Percentiles rank a stretch among this genome's conserved stretches.
These are phyloP conservation scores for Centropyge bicolor DNA, from an alignment of 2,797 vertebrate genomes.

Conservation along the genomic window DNA sequence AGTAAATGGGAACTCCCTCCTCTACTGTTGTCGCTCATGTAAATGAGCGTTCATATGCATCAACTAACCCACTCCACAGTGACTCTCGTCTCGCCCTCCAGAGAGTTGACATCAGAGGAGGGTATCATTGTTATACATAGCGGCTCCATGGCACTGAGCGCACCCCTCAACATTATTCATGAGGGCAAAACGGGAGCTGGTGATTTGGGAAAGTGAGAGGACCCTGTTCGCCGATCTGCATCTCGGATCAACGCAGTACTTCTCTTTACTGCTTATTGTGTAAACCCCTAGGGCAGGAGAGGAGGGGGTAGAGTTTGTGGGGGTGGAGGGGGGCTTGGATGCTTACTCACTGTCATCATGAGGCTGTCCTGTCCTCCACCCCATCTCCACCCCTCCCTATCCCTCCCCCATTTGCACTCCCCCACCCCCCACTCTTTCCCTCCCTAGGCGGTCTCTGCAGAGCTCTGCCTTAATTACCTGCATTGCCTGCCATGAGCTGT, in stretches of 20 bases:
- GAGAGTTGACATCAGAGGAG: conserved; percentile 81
- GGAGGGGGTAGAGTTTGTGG: conserved; percentile 41
- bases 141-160: conserved; percentile 66
- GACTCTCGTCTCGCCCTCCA: conserved; percentile 69
- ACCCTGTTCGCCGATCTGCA: conserved; percentile 63
- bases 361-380: conserved; percentile 67
- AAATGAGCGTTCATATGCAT: conserved; percentile 80
- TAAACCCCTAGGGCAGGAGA: conserved; percentile 73
- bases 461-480: conserved; percentile 84
- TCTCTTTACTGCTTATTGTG: conserved; percentile 70
- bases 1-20: conserved; percentile 47
- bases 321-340: conserved; percentile 40
- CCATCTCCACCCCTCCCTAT: conserved; percentile 43
- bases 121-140: conserved; percentile 83
- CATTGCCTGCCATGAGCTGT: conserved; percentile 77
- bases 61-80: conserved; percentile 68
- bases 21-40: conserved; percentile 62
- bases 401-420: conserved; percentile 33
- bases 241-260: conserved; percentile 49
- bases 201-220: conserved; percentile 70
- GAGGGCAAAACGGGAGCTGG: conserved; percentile 85
- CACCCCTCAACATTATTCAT: conserved; percentile 87
- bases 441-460: conserved; percentile 66
- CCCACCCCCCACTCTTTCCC: conserved; percentile 52
- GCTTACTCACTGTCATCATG: conserved; percentile 76